phyloP scores from a whole-genome alignment of 2,888 invertebrate species.

The Caenorhabditis parvicauda region DNA sequence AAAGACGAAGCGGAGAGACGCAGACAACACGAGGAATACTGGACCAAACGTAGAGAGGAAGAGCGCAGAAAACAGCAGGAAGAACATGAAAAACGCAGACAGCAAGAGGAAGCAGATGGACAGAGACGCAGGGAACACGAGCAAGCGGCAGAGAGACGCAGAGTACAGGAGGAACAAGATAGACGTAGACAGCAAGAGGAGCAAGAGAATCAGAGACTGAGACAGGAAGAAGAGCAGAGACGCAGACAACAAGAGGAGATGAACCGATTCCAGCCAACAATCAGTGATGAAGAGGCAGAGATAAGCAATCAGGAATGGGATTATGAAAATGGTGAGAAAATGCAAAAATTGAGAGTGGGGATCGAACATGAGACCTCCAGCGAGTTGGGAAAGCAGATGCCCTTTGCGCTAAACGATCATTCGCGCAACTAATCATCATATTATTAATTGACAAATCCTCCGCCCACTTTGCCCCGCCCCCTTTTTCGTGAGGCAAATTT shows the following conservation, averaged over 20 bases:
- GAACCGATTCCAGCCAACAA: background rate
- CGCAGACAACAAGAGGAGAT: background rate
- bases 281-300: background rate
- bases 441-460: no score
- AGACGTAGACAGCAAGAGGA: slow-evolving; percentile 19
- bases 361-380: no score
- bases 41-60: slow-evolving; percentile 10
- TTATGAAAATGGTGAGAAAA: no score
- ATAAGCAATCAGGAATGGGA: background rate
- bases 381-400: no score
- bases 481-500: no score
- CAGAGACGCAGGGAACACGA: slow-evolving; percentile 10
- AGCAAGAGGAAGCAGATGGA: slow-evolving; percentile 10
- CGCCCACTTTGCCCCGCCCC: no score
- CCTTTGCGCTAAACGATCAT: no score
- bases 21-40: no score
- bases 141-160: slow-evolving; percentile 11
- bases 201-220: slow-evolving; percentile 1
- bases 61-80: slow-evolving; percentile 22
- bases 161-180: slow-evolving; percentile 16
- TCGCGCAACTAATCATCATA: no score
- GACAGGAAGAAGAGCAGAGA: background rate
- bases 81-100: slow-evolving; percentile 19
- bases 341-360: no score
- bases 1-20: slow-evolving; percentile 9